phyloP scores from a whole-genome alignment of 2,888 invertebrate genomes.

The Polydrusus cervinus region DNA sequence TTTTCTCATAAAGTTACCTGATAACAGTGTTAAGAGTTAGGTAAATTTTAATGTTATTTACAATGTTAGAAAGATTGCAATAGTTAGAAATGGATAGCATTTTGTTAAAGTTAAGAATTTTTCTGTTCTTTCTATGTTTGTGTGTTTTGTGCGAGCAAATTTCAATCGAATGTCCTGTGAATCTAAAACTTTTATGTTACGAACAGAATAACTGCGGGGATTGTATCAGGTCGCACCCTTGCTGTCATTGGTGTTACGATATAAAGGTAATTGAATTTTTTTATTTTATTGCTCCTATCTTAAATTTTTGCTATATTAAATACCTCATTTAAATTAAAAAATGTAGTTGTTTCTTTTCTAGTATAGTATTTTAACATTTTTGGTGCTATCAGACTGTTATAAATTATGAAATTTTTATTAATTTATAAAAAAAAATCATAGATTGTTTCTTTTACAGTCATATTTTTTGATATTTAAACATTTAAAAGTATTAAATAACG shows the following conservation, averaged over 20 bases:
- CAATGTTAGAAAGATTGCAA: neutral
- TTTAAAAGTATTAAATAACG: too few species aligned
- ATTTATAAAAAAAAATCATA: too few species aligned
- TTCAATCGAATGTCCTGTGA: conserved; percentile 35
- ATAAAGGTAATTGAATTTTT: conserved; percentile 58
- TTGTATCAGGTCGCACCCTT: conserved; percentile 60
- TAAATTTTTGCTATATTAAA: too few species aligned
- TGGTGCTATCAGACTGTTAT: too few species aligned
- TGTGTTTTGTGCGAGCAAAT: neutral
- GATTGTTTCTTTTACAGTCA: too few species aligned
- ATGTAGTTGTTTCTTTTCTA: too few species aligned
- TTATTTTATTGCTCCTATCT: neutral
- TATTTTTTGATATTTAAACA: too few species aligned
- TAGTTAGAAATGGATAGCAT: neutral
- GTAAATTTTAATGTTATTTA: conserved; percentile 8
- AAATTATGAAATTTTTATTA: too few species aligned
- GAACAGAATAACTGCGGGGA: conserved; percentile 59
- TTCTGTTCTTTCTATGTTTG: neutral
- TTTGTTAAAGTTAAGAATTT: neutral
- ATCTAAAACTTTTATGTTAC: conserved; percentile 51
- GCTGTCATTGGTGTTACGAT: conserved; percentile 63
- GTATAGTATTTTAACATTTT: too few species aligned
- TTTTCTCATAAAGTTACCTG: neutral
- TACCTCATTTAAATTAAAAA: too few species aligned
- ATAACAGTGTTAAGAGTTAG: neutral